Evolutionary conservation across 1,140 invertebrate species (phyloP), one percentile per base, ranked within the genome.

Genomic region (Probaryconus sp.): DNA sequence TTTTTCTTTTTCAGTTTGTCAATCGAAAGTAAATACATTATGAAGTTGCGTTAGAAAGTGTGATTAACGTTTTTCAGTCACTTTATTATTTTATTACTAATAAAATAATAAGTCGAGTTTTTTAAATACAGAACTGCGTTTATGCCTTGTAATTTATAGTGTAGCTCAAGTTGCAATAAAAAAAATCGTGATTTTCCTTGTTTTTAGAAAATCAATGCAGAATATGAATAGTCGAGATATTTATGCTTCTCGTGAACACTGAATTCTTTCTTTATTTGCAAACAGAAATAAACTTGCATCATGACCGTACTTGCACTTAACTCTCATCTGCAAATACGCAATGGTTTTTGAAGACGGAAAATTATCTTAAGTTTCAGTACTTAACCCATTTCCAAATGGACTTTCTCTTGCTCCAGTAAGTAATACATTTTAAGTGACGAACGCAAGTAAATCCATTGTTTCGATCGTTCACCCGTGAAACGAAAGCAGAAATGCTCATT

Each of bases 361-460:
- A 81, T 79, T 79, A 80, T 78, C 71, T 65, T 79, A 77, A 76
- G 63, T 63, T 68, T 40, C 28, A 58, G 73, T 64, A 75, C 77
- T 81, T 79, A 82, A 81, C 80, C 77, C 60, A 82, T 81, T 82
- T 81, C 55, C 24, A 67, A 63, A 78, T 76, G 61, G 77, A 83
- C 77, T 78, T 81, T 81, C 67, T 64, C 71, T 65, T 30, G 40
- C 24, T 67, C 48, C 26, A 6, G 37, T n/a, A 67, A 63, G 70
- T 28, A 78, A 51, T 75, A 61, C 58, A 45, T 30, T 53, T 60
- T 38, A 61, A 64, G 51, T 42, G 31, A 60, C 56, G 51, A 56
- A 50, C 47, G 30, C 48, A 68, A 69, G 64, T 40, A 50, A 55
- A 11, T 64, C 77, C 65, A 82, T 83, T 83, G 81, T 83, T 80